phyloP scores from a whole-genome alignment of 2,113 vertebrate genomes.

The Narcine bancroftii region DNA sequence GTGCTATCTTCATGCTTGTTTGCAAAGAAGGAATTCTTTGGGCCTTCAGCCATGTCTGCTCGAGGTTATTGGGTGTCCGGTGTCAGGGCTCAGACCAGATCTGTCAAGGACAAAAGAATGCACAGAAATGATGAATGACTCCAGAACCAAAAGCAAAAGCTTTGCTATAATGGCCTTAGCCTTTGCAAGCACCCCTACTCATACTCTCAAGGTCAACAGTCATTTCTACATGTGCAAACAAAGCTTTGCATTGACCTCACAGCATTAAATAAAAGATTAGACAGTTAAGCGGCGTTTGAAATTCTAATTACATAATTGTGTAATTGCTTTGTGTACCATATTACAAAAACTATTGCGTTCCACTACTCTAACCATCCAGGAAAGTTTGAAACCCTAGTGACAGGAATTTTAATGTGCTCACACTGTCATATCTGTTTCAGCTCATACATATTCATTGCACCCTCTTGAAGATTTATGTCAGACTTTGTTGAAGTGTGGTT shows the following conservation, averaged over 20 bases:
- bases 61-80: conserved; percentile 53
- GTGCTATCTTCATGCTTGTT: conserved; percentile 53
- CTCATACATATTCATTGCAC: conserved; percentile 99
- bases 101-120: conserved; percentile 51
- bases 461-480: conserved; percentile 99
- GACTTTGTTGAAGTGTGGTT: conserved; percentile 97
- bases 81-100: conserved; percentile 55
- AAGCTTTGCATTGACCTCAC: conserved; percentile 42
- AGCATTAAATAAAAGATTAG: conserved; percentile 40
- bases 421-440: conserved; percentile 99
- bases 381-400: conserved; percentile 99
- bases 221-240: conserved; percentile 51
- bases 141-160: conserved; percentile 53
- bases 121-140: conserved; percentile 56
- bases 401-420: conserved; percentile 99
- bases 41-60: conserved; percentile 53
- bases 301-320: conserved; percentile 46
- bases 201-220: conserved; percentile 57
- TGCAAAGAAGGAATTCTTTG: conserved; percentile 55
- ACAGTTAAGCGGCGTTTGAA: conserved; percentile 34
- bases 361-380: conserved; percentile 66
- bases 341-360: conserved; percentile 81
- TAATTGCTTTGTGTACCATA: conserved; percentile 86
- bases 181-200: conserved; percentile 52
- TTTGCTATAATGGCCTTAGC: conserved; percentile 49